Evolutionary conservation across 2,888 invertebrate genomes (phyloP).

Genomic region (Tinea semifulvella): DNA sequence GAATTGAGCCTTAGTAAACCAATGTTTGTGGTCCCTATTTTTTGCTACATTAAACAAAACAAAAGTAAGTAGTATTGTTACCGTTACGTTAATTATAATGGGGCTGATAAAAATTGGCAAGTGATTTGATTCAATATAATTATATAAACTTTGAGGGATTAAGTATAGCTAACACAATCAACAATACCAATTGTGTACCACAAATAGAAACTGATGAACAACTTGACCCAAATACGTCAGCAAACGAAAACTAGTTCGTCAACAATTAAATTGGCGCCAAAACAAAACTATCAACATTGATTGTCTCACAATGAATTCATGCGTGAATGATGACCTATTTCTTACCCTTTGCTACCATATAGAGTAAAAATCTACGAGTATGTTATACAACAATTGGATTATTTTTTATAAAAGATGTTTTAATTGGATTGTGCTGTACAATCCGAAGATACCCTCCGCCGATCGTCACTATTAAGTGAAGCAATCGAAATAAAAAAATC

Average conservation of each 20-base stretch:
- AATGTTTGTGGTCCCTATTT: constrained; percentile 1
- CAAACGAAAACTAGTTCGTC: constrained; percentile 10
- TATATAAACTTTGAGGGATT: no score
- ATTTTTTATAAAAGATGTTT: no score
- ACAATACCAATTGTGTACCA: background rate
- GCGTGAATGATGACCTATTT: constrained; percentile 7
- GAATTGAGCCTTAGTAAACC: background rate
- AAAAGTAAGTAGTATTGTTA: constrained; percentile 5
- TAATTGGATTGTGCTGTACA: no score
- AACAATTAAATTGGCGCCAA: constrained; percentile 13
- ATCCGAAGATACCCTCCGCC: no score
- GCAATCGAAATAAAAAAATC: no score
- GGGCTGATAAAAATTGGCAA: background rate
- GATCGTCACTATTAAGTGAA: no score
- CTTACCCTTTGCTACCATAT: no score
- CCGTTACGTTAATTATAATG: background rate
- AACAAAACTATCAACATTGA: constrained; percentile 11
- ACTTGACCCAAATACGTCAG: constrained; percentile 12
- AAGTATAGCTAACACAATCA: no score
- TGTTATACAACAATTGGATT: no score
- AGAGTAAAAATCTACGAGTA: no score
- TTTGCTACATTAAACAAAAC: constrained; percentile 8
- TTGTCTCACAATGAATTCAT: constrained; percentile 3
- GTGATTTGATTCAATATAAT: constrained; percentile 5
- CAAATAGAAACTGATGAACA: constrained; percentile 5